These are phyloP conservation scores for Leptonema lineaticorne DNA, from an alignment of 1,140 invertebrate species.

Conservation along the genomic window DNA sequence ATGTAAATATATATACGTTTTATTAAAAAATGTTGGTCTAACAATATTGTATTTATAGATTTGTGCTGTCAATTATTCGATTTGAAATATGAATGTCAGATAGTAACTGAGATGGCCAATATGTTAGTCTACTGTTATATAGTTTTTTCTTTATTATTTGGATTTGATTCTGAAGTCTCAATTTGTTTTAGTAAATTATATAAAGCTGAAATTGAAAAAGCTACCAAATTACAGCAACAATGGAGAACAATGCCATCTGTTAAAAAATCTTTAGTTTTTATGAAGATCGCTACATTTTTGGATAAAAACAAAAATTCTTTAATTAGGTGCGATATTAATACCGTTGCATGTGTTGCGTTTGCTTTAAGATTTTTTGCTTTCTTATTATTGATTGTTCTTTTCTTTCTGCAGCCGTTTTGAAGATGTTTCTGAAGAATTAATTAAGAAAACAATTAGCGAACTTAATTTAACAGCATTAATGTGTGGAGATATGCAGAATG, in stretches of 20 bases:
- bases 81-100: too few species aligned
- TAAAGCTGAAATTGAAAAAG: slow-evolving; percentile 8
- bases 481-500: slow-evolving; percentile 22
- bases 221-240: slow-evolving; percentile 22
- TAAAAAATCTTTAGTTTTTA: slow-evolving; percentile 20
- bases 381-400: neutral
- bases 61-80: too few species aligned
- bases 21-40: too few species aligned
- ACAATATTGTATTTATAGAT: too few species aligned
- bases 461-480: neutral
- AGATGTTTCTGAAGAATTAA: neutral
- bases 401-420: neutral
- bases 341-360: neutral
- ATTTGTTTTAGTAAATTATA: neutral
- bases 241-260: slow-evolving; percentile 9
- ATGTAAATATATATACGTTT: too few species aligned
- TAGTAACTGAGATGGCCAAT: too few species aligned
- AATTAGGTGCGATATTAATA: neutral
- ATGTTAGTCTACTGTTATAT: too few species aligned
- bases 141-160: too few species aligned
- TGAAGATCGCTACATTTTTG: slow-evolving; percentile 10
- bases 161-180: neutral
- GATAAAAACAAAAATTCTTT: neutral
- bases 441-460: neutral
- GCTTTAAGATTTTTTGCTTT: neutral